Evolutionary conservation across 2,888 invertebrate genomes (phyloP).

Genomic region (Brachynemurus nebulosus): DNA sequence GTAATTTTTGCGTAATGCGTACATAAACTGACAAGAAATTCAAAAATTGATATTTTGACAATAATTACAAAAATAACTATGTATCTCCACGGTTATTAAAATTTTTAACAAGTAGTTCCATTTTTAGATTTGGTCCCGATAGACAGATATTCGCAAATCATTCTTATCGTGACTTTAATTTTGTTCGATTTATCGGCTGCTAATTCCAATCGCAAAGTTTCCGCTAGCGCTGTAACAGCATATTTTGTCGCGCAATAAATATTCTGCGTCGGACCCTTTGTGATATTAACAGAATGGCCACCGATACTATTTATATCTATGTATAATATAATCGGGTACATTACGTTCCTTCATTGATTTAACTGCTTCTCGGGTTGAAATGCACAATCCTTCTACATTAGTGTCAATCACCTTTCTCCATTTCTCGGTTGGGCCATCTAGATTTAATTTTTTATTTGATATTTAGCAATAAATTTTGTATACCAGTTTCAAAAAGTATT

Average conservation of each 20-base stretch:
- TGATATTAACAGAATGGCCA: conserved; percentile 10
- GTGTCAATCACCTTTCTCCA: conserved; percentile 6
- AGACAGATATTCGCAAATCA: too few species aligned
- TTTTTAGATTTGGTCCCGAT: too few species aligned
- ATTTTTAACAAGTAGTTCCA: too few species aligned
- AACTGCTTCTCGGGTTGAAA: conserved; percentile 4
- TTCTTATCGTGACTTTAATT: conserved; percentile 23
- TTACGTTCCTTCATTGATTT: conserved; percentile 9
- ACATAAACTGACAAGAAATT: too few species aligned
- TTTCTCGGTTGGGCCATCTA: conserved; percentile 1
- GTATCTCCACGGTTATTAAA: too few species aligned
- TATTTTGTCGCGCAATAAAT: conserved; percentile 33
- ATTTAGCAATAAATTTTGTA: too few species aligned
- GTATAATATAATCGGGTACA: conserved; percentile 18
- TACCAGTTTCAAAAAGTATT: neutral
- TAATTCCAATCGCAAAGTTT: conserved; percentile 31
- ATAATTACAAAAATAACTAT: too few species aligned
- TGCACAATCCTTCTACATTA: conserved; percentile 6
- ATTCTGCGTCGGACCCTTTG: conserved; percentile 6
- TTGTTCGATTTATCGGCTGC: conserved; percentile 22
- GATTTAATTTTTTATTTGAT: neutral
- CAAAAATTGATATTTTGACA: too few species aligned
- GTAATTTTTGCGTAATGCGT: too few species aligned
- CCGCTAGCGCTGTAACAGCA: conserved; percentile 30
- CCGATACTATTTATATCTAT: conserved; percentile 18